Base-by-base conservation (phyloP, 2,113 vertebrate genomes). In the Tachycineta bicolor region DNA sequence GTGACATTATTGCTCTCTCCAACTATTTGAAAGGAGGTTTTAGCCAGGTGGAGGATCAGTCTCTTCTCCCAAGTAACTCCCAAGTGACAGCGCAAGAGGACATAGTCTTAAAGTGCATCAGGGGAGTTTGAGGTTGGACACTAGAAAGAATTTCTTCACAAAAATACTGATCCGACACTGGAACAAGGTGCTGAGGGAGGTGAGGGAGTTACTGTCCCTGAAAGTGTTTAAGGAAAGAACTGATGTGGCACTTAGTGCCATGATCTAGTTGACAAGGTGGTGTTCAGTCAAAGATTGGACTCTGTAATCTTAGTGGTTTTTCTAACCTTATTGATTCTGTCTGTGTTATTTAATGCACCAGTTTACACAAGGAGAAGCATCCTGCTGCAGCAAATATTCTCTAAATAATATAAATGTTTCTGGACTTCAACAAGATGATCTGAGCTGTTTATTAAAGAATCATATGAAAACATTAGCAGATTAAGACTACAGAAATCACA, bases 121-220 rank as follows among this genome's bases (percentile, higher is more conserved):
- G 34, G 17, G 7, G 13, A 85, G 19, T 39, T 3, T 56, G 5
- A 55, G 41, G 31, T 12, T 56, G 25, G 41, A 34, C n/a, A 47
- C 31, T 31, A 71, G 24, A 41, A 56, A 71, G 7, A 56, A 49
- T 43, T 64, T 34, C 20, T 56, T 64, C 21, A 12, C 14, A 31
- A n/a, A 43, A 60, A 25, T 10, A 11, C 17, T 64, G 25, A 34
- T 49, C 14, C 31, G 58, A 56, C 9, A 31, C 13, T 56, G 6
- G 29, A 79, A 71, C 11, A 55, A 55, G 49, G 31, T 2, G 1
- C 21, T 0, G 0, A 56, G 29, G 16, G 25, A 49, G 11, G 6
- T 34, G 31, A 41, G 49, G 31, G 25, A 88, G 41, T 19, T 28
- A 62, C 12, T 37, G 10, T 3, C 17, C 5, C 58, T 34, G 14